These are phyloP conservation scores for Chloromyia formosa DNA, from an alignment of 2,888 invertebrate genomes.

Conservation along the genomic window DNA sequence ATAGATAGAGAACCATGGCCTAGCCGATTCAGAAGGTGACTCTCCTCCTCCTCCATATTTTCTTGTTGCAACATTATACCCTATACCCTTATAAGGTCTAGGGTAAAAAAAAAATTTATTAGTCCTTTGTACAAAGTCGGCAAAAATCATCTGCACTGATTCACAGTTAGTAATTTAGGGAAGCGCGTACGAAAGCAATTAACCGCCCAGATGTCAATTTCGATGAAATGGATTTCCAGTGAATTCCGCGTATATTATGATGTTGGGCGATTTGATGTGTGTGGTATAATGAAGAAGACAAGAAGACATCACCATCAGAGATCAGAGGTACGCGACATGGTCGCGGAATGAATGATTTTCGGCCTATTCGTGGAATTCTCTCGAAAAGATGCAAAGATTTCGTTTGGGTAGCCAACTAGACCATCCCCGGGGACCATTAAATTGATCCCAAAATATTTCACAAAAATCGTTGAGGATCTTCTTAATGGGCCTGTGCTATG, in stretches of 20 bases:
- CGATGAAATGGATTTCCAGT: slow-evolving; percentile 27
- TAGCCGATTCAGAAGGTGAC: neutral
- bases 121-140: slow-evolving; percentile 35
- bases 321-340: slow-evolving; percentile 3
- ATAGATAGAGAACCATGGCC: no score
- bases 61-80: no score
- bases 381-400: slow-evolving; percentile 9
- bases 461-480: neutral
- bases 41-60: no score
- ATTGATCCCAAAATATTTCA: slow-evolving; percentile 31
- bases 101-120: slow-evolving; percentile 31
- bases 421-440: slow-evolving; percentile 26
- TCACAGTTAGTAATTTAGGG: slow-evolving; percentile 24
- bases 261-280: slow-evolving; percentile 24
- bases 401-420: neutral
- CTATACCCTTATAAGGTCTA: no score
- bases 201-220: slow-evolving; percentile 44
- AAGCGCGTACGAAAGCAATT: slow-evolving; percentile 39
- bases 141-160: slow-evolving; percentile 28
- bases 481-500: neutral
- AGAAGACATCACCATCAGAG: no score
- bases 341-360: neutral
- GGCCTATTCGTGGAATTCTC: slow-evolving; percentile 26
- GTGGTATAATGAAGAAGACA: slow-evolving; percentile 24
- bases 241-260: slow-evolving; percentile 18